These are phyloP conservation scores for Grus americana DNA, from an alignment of 2,113 vertebrate genomes.

Conservation along the genomic window DNA sequence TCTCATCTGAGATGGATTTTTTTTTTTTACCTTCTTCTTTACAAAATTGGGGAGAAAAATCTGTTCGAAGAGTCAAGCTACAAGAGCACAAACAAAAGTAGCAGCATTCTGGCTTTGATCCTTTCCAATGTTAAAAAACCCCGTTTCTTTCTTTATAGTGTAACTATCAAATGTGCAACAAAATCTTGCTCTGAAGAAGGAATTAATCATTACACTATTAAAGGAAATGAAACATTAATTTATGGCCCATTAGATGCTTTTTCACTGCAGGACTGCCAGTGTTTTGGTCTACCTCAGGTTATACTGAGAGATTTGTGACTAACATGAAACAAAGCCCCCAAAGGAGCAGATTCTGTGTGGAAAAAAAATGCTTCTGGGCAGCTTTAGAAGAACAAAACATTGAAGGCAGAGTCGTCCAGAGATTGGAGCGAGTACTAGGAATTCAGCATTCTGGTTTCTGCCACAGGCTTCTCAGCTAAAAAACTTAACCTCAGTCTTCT, in stretches of 20 bases:
- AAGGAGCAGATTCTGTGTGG: neutral
- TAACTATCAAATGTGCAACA: conserved; percentile 26
- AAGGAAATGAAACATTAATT: conserved; percentile 68
- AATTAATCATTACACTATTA: conserved; percentile 58
- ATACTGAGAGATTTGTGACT: conserved; percentile 43
- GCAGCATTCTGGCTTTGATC: conserved; percentile 49
- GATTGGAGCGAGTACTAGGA: neutral
- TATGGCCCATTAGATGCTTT: conserved; percentile 56
- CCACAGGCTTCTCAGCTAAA: neutral
- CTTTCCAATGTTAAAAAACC: neutral
- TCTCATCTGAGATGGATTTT: conserved; percentile 28
- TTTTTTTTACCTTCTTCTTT: conserved; percentile 34
- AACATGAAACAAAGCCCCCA: conserved; percentile 40
- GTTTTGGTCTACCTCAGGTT: conserved; percentile 48
- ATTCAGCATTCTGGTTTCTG: neutral
- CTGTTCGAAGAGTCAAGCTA: conserved; percentile 49
- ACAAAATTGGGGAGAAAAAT: conserved; percentile 26
- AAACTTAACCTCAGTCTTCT: neutral
- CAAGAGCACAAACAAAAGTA: conserved; percentile 59
- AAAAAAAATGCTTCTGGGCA: conserved; percentile 28
- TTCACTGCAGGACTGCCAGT: conserved; percentile 32
- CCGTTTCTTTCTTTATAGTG: neutral
- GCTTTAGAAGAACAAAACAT: conserved; percentile 20
- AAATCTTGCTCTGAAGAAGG: conserved; percentile 39
- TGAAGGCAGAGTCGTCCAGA: conserved; percentile 14